These are phyloP conservation scores for Octodon degus DNA, from an alignment of 2,113 vertebrate genomes.

Conservation along the genomic window DNA sequence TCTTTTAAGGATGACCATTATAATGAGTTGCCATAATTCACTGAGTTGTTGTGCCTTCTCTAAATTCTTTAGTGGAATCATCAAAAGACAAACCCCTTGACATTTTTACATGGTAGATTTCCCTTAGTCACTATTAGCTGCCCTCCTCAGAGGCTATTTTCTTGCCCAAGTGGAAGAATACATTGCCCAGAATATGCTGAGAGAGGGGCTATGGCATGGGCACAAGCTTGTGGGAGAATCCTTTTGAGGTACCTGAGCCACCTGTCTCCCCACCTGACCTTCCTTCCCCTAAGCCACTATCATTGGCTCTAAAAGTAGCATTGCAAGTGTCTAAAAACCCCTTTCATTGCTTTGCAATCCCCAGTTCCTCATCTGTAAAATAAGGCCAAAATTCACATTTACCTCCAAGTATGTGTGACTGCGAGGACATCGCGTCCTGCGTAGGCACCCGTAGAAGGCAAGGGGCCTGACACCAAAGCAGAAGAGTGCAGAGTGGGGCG, in stretches of 20 bases:
- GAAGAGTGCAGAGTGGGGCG: not conserved
- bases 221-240: fast-evolving
- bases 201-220: not conserved
- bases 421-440: not conserved
- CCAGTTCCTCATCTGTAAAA: constrained; percentile 20
- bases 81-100: not conserved
- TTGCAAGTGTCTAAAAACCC: not conserved
- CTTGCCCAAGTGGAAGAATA: not conserved
- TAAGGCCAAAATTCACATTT: not conserved
- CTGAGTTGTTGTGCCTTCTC: not conserved
- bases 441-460: not conserved
- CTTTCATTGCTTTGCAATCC: not conserved
- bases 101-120: not conserved
- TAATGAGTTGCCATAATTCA: not conserved
- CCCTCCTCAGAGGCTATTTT: not conserved
- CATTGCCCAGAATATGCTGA: not conserved
- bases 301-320: not conserved
- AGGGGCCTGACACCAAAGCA: not conserved
- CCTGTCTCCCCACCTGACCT: not conserved
- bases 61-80: not conserved
- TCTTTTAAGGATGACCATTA: not conserved
- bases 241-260: not conserved
- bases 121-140: not conserved
- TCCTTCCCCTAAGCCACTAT: not conserved
- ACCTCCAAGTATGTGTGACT: not conserved